Evolutionary conservation across 2,797 vertebrate genomes (phyloP), one percentile per base, ranked within the genome.

Genomic region (Neomorphus geoffroyi): DNA sequence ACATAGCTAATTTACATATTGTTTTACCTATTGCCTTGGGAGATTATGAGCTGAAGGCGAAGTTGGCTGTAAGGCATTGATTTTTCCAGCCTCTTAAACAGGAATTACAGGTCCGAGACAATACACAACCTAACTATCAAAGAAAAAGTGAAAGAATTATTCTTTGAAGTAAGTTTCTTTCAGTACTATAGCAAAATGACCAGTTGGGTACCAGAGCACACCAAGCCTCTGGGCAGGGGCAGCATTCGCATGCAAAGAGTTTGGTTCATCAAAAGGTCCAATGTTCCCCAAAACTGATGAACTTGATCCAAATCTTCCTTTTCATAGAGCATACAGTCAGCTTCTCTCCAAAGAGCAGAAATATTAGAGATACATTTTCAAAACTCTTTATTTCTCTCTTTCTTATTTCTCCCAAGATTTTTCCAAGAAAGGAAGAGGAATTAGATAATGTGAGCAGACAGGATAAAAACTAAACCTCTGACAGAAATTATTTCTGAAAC

Each of bases 281-380:
- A 24, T 48, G 22, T 48, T 48, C 22, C 46, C 46, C 23, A 48
- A 48, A 48, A 22, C 23, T 11, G 16, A 45, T 2, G n/a, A 72
- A 53, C 69, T 17, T 46, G 56, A 28, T 13, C n/a, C 50, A 35
- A 11, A 46, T 22, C 13, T 18, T 51, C 50, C 7, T 69, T 48
- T 62, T 28, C 32, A 22, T 5, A 26, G 15, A 17, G 18, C 0
- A 0, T 14, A 4, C 1, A 32, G 17, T 24, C 6, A 7, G 26
- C 56, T 62, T 46, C 41, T 39, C 37, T 24, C 32, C 53, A n/a
- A 41, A 30, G 4, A 60, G 33, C 51, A 43, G 30, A 53, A 46
- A 46, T 13, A 14, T 12, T 53, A 33, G 45, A 39, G 50, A 8
- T 6, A 12, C 32, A 4, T 71, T 77, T 65, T 37, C 39, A 46